A percentile compares a stretch with the other conserved stretches of the same genome.
Conservation (phyloP, 1,140 invertebrate genomes). For the Pomacea maculata region DNA sequence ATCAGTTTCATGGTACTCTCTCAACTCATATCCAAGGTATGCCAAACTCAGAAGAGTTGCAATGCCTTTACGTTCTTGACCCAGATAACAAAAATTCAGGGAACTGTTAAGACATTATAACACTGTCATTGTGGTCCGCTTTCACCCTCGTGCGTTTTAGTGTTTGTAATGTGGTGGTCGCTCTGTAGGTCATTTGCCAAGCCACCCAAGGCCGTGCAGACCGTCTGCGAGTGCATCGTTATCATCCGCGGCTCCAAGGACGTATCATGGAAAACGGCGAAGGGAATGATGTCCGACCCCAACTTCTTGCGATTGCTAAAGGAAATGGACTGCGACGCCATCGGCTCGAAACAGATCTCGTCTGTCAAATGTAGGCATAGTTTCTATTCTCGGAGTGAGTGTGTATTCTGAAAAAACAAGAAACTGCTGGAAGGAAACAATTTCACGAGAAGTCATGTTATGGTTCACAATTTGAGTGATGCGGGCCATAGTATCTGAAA, state of each 20-base stretch:
- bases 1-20: background rate
- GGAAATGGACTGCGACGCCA: conserved; percentile 83
- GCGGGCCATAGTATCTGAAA: too few relatives aligned
- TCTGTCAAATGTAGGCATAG: conserved; percentile 65
- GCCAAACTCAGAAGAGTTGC: background rate
- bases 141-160: background rate
- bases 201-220: conserved; percentile 83
- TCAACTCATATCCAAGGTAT: too few relatives aligned
- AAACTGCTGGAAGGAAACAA: too few relatives aligned
- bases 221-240: conserved; percentile 84
- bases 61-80: background rate
- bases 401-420: too few relatives aligned
- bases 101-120: background rate
- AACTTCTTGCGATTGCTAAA: conserved; percentile 80
- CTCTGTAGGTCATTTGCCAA: conserved; percentile 76
- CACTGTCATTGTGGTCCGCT: background rate
- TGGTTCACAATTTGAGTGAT: too few relatives aligned
- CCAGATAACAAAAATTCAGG: background rate
- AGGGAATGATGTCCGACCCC: conserved; percentile 87
- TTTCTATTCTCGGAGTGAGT: too few relatives aligned
- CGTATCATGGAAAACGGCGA: conserved; percentile 85
- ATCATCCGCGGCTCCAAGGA: conserved; percentile 83
- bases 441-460: too few relatives aligned
- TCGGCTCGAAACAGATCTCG: conserved; percentile 77
- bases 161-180: background rate